These are phyloP conservation scores for Drosophila pallidifrons DNA, from an alignment of 1,140 invertebrate genomes.

Conservation along the genomic window DNA sequence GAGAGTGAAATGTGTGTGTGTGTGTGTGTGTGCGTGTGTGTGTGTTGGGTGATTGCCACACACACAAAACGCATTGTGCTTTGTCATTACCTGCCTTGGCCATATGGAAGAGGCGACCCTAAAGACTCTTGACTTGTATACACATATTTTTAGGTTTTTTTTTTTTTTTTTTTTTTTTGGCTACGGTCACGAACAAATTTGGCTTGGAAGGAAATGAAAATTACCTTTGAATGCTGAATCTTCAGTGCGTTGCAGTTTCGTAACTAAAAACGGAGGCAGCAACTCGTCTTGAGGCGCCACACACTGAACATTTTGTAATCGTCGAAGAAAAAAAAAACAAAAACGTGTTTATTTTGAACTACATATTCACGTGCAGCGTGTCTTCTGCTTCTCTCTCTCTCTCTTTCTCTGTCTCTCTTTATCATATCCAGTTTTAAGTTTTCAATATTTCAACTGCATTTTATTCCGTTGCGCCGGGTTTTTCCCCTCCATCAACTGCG, in stretches of 20 bases:
- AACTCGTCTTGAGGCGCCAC: neutral
- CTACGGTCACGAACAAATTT: constrained; percentile 50
- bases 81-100: constrained; percentile 71
- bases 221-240: constrained; percentile 39
- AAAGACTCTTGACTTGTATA: constrained; percentile 13
- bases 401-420: neutral
- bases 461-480: constrained; percentile 25
- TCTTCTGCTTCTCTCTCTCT: constrained; percentile 5
- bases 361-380: constrained; percentile 27
- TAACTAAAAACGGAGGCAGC: neutral
- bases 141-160: neutral
- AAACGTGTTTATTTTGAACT: constrained; percentile 64
- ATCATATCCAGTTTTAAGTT: constrained; percentile 23
- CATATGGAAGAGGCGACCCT: constrained; percentile 58
- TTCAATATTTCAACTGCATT: constrained; percentile 32
- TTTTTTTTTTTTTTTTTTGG: constrained; percentile 37
- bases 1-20: constrained; percentile 58
- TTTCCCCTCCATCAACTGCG: constrained; percentile 13
- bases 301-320: constrained; percentile 64
- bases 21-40: constrained; percentile 30
- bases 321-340: neutral
- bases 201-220: constrained; percentile 67
- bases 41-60: constrained; percentile 44
- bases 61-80: constrained; percentile 49
- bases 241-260: constrained; percentile 35